Evolutionary conservation across 2,888 invertebrate genomes (phyloP).

Genomic region (Liopterus haemorrhoidalis): DNA sequence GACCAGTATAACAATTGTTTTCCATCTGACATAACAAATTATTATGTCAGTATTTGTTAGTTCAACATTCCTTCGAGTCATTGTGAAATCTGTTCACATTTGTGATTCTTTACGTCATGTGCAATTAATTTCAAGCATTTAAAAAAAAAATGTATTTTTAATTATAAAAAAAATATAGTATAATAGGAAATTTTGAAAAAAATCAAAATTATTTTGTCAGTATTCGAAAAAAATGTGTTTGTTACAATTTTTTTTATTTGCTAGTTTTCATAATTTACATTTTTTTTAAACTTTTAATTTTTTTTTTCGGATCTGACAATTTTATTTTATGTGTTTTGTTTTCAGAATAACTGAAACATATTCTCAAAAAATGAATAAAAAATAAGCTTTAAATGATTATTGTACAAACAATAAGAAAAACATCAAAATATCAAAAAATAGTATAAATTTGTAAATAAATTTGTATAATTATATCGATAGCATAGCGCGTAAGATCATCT

Average conservation of each 20-base stretch:
- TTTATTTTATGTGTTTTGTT: not conserved
- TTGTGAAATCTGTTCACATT: no score
- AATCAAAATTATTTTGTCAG: not conserved
- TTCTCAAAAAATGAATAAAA: conserved; percentile 26
- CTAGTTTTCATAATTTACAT: not conserved
- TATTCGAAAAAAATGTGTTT: not conserved
- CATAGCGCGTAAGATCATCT: conserved; percentile 26
- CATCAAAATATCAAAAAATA: conserved; percentile 33
- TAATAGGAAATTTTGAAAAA: no score
- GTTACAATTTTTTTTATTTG: not conserved
- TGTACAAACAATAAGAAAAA: conserved; percentile 40
- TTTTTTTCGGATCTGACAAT: not conserved
- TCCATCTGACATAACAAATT: no score
- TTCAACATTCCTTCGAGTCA: no score
- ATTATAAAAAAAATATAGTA: no score
- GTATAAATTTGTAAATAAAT: conserved; percentile 17
- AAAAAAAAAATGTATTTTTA: no score
- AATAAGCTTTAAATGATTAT: conserved; percentile 43
- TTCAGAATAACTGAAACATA: not conserved
- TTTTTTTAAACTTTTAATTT: not conserved
- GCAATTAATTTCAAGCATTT: no score
- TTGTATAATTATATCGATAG: conserved; percentile 35
- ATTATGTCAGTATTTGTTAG: no score
- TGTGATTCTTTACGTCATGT: no score
- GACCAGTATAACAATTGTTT: no score